phyloP scores from a whole-genome alignment of 2,888 invertebrate genomes.

The Pseudolycoriella hygida region DNA sequence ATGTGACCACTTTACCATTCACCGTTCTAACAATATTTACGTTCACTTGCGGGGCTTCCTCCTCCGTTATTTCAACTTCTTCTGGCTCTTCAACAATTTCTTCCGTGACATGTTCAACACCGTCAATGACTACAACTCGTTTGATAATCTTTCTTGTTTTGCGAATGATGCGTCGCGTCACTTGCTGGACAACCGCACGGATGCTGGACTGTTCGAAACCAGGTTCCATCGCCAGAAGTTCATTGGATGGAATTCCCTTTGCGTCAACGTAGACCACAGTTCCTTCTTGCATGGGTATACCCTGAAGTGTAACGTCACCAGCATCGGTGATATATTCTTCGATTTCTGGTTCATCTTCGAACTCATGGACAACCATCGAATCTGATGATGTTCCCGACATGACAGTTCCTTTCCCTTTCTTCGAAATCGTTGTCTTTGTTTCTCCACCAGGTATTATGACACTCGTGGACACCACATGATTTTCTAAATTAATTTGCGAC shows the following conservation, averaged over 20 bases:
- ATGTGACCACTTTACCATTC: conserved; percentile 29
- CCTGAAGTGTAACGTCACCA: conserved; percentile 21
- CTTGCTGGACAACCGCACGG: conserved; percentile 64
- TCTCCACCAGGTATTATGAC: conserved; percentile 42
- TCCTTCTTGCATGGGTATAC: conserved; percentile 27
- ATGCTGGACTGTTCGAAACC: conserved; percentile 37
- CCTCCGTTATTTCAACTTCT: conserved; percentile 22
- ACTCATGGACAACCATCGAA: conserved; percentile 15
- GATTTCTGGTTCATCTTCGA: conserved; percentile 27
- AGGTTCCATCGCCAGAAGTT: conserved; percentile 21
- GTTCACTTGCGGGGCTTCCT: conserved; percentile 21
- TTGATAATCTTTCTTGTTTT: conserved; percentile 59
- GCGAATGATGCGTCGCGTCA: conserved; percentile 57
- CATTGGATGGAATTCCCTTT: conserved; percentile 18
- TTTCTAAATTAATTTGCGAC: conserved; percentile 48
- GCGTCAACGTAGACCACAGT: conserved; percentile 26
- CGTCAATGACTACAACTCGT: conserved; percentile 59
- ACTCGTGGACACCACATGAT: conserved; percentile 39
- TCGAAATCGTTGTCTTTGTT: conserved; percentile 17
- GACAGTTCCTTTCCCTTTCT: conserved; percentile 13
- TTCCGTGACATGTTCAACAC: conserved; percentile 67
- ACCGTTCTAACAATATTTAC: conserved; percentile 38
- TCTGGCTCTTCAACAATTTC: conserved; percentile 75
- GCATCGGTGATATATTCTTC: conserved; percentile 13
- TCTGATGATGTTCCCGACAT: conserved; percentile 19